Evolutionary conservation across 2,888 invertebrate species (phyloP).

Genomic region (Labia minor): DNA sequence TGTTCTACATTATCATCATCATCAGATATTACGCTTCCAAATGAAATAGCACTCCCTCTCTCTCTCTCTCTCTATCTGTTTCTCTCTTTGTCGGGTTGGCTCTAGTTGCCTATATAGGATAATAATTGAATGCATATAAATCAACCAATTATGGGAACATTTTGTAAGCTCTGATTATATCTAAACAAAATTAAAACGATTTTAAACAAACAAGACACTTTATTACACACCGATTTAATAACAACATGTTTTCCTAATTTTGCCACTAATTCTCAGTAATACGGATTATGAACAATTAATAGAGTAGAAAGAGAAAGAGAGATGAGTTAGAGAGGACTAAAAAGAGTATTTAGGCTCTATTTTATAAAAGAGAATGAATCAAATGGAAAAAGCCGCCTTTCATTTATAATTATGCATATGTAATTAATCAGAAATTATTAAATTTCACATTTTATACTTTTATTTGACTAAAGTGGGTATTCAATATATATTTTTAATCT

Average conservation of each 20-base stretch:
- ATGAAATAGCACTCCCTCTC: not conserved
- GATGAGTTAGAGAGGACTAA: no score
- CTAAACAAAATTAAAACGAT: slow-evolving; percentile 13
- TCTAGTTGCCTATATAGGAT: not conserved
- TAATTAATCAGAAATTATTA: no score
- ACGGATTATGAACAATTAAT: not conserved
- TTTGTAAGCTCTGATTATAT: slow-evolving; percentile 13
- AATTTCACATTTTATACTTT: no score
- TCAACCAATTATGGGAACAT: slow-evolving; percentile 13
- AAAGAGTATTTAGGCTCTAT: no score
- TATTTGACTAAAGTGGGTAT: no score
- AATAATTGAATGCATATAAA: slow-evolving; percentile 13
- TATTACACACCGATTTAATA: slow-evolving; percentile 3
- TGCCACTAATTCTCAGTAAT: slow-evolving; percentile 1
- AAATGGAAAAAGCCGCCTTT: no score
- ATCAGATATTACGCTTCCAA: no score
- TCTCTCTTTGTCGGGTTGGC: not conserved
- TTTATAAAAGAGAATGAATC: no score
- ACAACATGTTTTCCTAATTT: slow-evolving; percentile 5
- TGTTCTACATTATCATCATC: no score
- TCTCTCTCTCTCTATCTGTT: not conserved
- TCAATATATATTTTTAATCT: no score
- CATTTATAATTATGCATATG: no score
- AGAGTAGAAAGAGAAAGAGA: no score
- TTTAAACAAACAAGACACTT: not conserved